phyloP scores from a whole-genome alignment of 2,888 invertebrate species.

The Lamproptera curius region DNA sequence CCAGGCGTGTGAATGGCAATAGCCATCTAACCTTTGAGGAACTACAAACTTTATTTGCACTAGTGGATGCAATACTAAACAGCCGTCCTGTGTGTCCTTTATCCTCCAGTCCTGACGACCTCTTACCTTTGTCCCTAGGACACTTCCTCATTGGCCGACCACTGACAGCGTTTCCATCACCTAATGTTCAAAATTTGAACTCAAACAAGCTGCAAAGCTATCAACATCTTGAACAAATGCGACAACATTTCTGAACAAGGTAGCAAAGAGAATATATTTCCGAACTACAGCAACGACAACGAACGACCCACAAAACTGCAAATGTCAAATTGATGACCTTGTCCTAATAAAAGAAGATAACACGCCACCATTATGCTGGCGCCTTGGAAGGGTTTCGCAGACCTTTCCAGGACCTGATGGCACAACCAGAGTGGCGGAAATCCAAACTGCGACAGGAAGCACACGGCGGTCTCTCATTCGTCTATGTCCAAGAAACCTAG shows the following conservation, averaged over 20 bases:
- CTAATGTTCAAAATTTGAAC: not conserved
- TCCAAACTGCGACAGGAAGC: too few relatives aligned
- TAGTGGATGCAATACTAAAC: slow-evolving; percentile 23
- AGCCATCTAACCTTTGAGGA: slow-evolving; percentile 23
- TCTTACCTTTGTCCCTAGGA: slow-evolving; percentile 17
- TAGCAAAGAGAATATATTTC: too few relatives aligned
- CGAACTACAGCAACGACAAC: too few relatives aligned
- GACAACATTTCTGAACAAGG: slow-evolving; percentile 21
- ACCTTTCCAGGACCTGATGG: too few relatives aligned
- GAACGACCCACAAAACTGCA: too few relatives aligned
- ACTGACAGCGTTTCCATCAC: slow-evolving; percentile 16
- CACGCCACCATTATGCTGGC: too few relatives aligned
- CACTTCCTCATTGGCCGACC: slow-evolving; percentile 23
- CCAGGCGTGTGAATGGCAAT: slow-evolving; percentile 22
- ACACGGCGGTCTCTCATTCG: too few relatives aligned
- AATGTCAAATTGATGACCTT: too few relatives aligned
- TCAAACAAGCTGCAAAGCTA: slow-evolving; percentile 1
- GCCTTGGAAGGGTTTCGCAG: too few relatives aligned
- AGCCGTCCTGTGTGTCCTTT: slow-evolving; percentile 21
- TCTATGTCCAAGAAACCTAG: too few relatives aligned
- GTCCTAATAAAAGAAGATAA: too few relatives aligned
- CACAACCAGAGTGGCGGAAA: too few relatives aligned
- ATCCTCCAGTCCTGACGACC: slow-evolving; percentile 20
- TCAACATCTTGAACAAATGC: slow-evolving; percentile 8
- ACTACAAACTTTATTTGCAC: slow-evolving; percentile 19